Base-by-base conservation (phyloP, 2,888 invertebrate species). In the Prenolepis imparis region DNA sequence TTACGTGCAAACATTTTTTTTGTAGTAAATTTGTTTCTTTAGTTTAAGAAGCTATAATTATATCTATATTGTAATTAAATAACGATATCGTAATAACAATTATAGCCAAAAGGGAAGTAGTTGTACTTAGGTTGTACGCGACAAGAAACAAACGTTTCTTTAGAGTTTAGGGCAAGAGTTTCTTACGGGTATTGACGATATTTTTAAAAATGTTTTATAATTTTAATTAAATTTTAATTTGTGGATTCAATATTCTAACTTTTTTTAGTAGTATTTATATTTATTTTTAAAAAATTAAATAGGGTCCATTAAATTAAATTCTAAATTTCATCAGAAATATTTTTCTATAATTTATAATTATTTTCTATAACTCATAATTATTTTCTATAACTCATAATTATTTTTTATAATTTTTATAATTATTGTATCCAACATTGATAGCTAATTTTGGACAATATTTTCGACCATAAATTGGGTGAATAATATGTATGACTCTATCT, bases 71-170 rank as follows among this genome's bases (percentile, higher is more conserved):
- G n/a, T n/a, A n/a, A n/a, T n/a, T n/a, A n/a, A n/a, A n/a, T n/a
- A n/a, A n/a, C n/a, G n/a, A n/a, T n/a, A n/a, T n/a, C n/a, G 52
- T 61, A 70, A 82, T 68, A 63, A 44, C 21, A 75, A 9, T 66
- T 64, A 57, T 68, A 21, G 64, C 59, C 48, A 77, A 39, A 18
- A 72, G 66, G 41, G 18, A 70, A 36, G 78, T 88, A 88, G 86
- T 82, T 84, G 61, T 80, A 88, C 84, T 90, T 90, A 88, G 64
- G 67, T 78, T 88, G 87, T 86, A 87, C 84, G 90, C 78, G 77
- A 77, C 83, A 84, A 88, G 68, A 80, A 68, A 84, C 36, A 73
- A 88, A 72, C 77, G 82, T 88, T 87, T 87, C 48, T 75, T 89
- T 89, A 90, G 87, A 89, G n/a, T n/a, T n/a, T n/a, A n/a, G n/a